These are phyloP conservation scores for Resseliella maxima DNA, from an alignment of 2,888 invertebrate genomes.

Conservation along the genomic window DNA sequence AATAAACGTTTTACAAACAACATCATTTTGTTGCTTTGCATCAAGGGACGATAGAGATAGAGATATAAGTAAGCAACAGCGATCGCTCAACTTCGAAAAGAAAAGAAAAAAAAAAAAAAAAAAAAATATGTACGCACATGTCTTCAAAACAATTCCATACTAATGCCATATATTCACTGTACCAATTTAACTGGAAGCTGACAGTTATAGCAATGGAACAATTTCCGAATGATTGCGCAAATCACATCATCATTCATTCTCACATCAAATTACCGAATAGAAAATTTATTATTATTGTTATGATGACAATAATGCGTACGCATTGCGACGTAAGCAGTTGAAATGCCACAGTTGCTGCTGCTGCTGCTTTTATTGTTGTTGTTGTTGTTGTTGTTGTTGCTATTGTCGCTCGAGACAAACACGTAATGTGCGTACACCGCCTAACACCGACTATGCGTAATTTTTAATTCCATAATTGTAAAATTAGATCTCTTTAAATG, in stretches of 20 bases:
- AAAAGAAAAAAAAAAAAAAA: background rate
- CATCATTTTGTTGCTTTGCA: background rate
- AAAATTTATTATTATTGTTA: slow-evolving; percentile 51
- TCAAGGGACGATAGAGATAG: too few species aligned
- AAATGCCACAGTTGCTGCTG: too few species aligned
- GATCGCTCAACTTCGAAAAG: background rate
- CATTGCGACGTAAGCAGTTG: background rate
- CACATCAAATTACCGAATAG: slow-evolving; percentile 48
- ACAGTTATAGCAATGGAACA: background rate
- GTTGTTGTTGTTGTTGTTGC: too few species aligned
- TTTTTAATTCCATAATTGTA: slow-evolving; percentile 51
- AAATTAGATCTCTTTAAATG: slow-evolving; percentile 15
- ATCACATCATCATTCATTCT: slow-evolving; percentile 53
- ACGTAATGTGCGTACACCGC: background rate
- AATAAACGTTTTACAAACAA: background rate
- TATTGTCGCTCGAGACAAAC: background rate
- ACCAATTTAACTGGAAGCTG: background rate
- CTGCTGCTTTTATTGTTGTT: too few species aligned
- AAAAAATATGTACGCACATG: background rate
- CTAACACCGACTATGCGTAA: background rate
- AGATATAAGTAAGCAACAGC: too few species aligned
- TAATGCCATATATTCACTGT: too few species aligned
- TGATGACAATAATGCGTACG: background rate
- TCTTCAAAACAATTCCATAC: background rate
- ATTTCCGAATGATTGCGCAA: slow-evolving; percentile 53